Conservation (phyloP, 2,797 vertebrate species). For the Danionella dracula region DNA sequence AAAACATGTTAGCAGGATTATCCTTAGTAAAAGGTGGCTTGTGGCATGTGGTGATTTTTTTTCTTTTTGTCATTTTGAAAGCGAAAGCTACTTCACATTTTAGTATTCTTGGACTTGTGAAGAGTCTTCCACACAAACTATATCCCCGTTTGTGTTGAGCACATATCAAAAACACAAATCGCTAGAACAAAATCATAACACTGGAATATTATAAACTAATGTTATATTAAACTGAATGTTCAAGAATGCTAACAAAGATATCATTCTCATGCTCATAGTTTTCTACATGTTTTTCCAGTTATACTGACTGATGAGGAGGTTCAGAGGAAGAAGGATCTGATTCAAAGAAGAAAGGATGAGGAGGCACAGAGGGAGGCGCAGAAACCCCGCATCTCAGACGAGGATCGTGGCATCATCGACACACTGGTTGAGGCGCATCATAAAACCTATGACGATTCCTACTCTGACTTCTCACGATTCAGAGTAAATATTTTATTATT, state of each 20-base stretch:
- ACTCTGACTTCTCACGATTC: slow-evolving; percentile 87
- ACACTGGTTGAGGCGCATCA: slow-evolving; percentile 86
- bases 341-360: slow-evolving; percentile 90
- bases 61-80: slow-evolving; percentile 5
- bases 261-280: too few relatives aligned
- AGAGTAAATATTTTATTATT: slow-evolving; percentile 65
- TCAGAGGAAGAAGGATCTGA: slow-evolving; percentile 93
- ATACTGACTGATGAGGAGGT: slow-evolving; percentile 97
- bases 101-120: too few relatives aligned
- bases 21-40: too few relatives aligned
- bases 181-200: too few relatives aligned
- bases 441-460: slow-evolving; percentile 92
- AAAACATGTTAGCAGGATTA: neutral
- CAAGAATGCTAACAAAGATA: too few relatives aligned
- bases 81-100: neutral
- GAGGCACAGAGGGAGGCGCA: slow-evolving; percentile 83
- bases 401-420: slow-evolving; percentile 82
- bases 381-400: slow-evolving; percentile 81
- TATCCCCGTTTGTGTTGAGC: too few relatives aligned
- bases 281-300: slow-evolving; percentile 76
- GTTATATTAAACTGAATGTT: too few relatives aligned
- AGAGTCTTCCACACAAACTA: too few relatives aligned
- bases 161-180: too few relatives aligned
- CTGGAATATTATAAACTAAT: too few relatives aligned
- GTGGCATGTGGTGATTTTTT: too few relatives aligned